Evolutionary conservation across 2,888 invertebrate genomes (phyloP), one percentile per base, ranked within the genome.

Genomic region (Eudasyphora cyanicolor): DNA sequence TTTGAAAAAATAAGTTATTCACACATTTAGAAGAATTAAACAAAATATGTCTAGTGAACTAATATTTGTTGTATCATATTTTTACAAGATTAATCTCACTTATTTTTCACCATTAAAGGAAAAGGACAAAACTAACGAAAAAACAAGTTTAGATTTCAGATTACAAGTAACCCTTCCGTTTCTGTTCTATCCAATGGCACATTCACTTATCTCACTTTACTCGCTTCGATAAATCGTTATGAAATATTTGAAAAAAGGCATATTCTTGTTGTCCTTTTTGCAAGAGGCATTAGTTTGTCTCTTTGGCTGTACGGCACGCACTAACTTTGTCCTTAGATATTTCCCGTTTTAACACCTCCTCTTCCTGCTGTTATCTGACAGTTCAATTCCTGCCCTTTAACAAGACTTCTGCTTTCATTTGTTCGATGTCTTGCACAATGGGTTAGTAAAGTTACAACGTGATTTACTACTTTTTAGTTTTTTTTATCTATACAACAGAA

Each of bases 281-380:
- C 24, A 35, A 35, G 35, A 35, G 8, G 24, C 3, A 21, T 54
- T 54, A 19, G 67, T 76, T 76, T 73, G 32, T 45, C 42, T 57
- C 19, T 82, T 73, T 69, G 57, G 57, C 71, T 67, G 49, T 57
- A n/a, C n/a, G 67, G 29, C 79, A 79, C 82, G 73, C 79, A 79
- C 82, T 73, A 76, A 82, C 76, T 82, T 82, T 82, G 79, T 73
- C 71, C 73, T 76, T 79, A 73, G 64, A 27, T 64, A 14, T 17
- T 57, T 57, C 57, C 57, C n/a, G 8, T 14, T 29, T 2, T 49
- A 8, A 29, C 69, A 29, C 12, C 24, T 27, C 10, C 14, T 6
- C 57, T 27, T 57, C 57, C 57, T 57, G 57, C 57, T 27, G 12
- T 2, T 14, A 6, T 21, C 54, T 54, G 27, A 24, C 27, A 27